Percentiles rank a stretch among this genome's conserved stretches.
Conservation (phyloP, 2,797 vertebrate species). For the Alfaro cultratus region DNA sequence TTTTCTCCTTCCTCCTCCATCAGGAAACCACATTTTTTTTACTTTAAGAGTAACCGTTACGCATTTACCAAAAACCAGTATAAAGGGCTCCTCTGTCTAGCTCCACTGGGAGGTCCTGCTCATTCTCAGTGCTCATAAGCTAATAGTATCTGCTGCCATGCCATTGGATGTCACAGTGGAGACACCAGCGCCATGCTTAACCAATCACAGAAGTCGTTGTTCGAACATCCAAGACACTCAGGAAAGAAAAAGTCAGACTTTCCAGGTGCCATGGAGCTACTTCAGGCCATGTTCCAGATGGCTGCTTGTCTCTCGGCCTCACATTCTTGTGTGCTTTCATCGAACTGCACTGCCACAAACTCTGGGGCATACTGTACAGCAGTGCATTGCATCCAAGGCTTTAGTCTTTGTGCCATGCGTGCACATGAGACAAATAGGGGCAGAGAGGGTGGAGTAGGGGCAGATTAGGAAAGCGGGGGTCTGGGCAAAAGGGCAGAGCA, state of each 20-base stretch:
- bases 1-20: conserved; percentile 29
- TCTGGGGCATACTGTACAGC: conserved; percentile 60
- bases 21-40: conserved; percentile 21
- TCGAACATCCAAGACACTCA: conserved; percentile 67
- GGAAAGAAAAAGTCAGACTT: conserved; percentile 35
- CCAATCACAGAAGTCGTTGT: conserved; percentile 65
- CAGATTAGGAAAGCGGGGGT: conserved; percentile 58
- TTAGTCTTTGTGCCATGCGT: conserved; percentile 80
- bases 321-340: conserved; percentile 52
- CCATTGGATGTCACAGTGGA: conserved; percentile 80
- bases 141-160: conserved; percentile 73
- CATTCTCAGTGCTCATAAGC: conserved; percentile 71
- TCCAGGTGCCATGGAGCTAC: conserved; percentile 61
- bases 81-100: conserved; percentile 76
- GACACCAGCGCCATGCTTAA: conserved; percentile 80
- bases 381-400: conserved; percentile 79
- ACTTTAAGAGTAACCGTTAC: conserved; percentile 22
- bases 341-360: conserved; percentile 61
- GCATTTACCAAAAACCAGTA: conserved; percentile 46
- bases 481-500: conserved; percentile 68
- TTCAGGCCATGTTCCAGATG: conserved; percentile 24
- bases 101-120: conserved; percentile 81
- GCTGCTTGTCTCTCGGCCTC: conserved; percentile 32
- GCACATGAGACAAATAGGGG: conserved; percentile 57
- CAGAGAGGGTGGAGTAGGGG: conserved; percentile 51